Evolutionary conservation across 2,113 vertebrate genomes (phyloP).

Genomic region (Oreochromis niloticus): DNA sequence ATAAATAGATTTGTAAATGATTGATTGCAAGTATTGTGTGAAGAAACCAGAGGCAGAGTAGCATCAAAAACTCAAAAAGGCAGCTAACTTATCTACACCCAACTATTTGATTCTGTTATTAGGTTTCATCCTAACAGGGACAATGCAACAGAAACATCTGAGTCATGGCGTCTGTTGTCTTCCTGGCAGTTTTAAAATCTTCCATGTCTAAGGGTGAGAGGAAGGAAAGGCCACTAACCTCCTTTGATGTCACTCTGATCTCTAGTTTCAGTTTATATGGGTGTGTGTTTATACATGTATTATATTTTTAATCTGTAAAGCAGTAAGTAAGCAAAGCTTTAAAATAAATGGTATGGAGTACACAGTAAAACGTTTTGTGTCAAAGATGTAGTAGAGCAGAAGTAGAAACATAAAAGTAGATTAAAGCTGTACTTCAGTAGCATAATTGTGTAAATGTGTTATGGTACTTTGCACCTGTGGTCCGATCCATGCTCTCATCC

Average conservation of each 20-base stretch:
- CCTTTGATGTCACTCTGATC: not conserved
- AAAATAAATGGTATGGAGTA: not conserved
- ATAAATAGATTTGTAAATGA: not conserved
- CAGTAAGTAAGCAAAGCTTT: not conserved
- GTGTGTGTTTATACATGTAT: not conserved
- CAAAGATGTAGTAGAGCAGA: not conserved
- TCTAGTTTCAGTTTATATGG: not conserved
- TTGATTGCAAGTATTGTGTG: not conserved
- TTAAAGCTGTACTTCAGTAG: not conserved
- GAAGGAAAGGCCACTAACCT: not conserved
- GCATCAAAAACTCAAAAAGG: not conserved
- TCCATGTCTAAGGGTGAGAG: not conserved
- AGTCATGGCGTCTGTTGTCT: not conserved
- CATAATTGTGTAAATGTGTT: not conserved
- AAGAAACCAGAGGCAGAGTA: not conserved
- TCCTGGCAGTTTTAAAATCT: not conserved
- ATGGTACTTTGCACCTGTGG: not conserved
- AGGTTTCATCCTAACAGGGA: not conserved
- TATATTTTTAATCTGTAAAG: not conserved
- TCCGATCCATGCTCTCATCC: rapidly evolving
- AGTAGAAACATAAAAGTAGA: not conserved
- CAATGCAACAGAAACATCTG: not conserved
- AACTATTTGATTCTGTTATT: not conserved
- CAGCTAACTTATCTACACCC: not conserved
- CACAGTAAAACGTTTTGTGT: not conserved